Evolutionary conservation across 2,113 vertebrate genomes (phyloP).

Genomic region (Pelodiscus sinensis): DNA sequence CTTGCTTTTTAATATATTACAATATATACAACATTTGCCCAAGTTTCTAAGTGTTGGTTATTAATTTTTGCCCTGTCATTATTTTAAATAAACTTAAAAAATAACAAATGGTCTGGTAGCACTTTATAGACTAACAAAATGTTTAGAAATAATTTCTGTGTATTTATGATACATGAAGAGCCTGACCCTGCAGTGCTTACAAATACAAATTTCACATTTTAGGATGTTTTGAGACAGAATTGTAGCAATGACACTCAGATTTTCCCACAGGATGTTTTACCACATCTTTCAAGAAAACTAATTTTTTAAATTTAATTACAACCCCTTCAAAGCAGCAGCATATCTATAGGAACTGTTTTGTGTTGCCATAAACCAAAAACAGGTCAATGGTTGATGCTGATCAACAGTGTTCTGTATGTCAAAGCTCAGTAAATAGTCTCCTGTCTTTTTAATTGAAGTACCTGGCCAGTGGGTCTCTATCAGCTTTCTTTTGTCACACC

Average conservation of each 20-base stretch:
- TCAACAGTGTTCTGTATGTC: not conserved
- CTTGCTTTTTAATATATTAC: not conserved
- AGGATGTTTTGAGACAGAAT: not conserved
- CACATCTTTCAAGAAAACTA: not conserved
- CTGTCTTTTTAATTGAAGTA: not conserved
- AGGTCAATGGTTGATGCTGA: not conserved
- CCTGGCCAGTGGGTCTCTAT: not conserved
- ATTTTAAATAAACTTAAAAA: not conserved
- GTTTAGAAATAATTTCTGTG: accelerated
- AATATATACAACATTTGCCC: not conserved
- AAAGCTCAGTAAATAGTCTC: not conserved
- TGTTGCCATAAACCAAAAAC: not conserved
- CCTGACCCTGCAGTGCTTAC: accelerated
- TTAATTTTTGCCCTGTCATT: not conserved
- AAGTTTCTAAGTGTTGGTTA: not conserved
- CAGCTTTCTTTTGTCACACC: not conserved
- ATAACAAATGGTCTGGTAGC: too few relatives aligned
- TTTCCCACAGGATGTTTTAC: not conserved
- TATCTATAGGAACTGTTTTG: not conserved
- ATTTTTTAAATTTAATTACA: not conserved
- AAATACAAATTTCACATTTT: not conserved
- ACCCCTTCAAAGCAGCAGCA: not conserved
- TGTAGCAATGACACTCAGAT: not conserved
- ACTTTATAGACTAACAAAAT: too few relatives aligned
- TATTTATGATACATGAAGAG: not conserved